Evolutionary conservation across 2,113 vertebrate species (phyloP).

Genomic region (Hipposideros armiger): DNA sequence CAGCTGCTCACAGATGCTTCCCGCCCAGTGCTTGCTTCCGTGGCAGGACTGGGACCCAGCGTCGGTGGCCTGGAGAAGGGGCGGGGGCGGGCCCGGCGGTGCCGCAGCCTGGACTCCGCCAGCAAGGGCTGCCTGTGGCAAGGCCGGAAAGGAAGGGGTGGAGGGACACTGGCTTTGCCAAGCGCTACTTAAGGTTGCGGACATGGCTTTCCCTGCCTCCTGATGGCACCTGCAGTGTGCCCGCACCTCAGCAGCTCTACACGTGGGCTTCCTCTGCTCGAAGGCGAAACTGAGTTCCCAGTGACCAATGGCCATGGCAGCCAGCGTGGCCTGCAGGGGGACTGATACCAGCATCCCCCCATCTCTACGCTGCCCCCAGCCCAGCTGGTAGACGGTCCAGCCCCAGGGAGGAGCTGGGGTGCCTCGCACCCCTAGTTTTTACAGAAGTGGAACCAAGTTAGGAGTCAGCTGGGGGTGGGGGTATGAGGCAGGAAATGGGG

Average conservation of each 20-base stretch:
- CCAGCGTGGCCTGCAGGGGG: too few species aligned
- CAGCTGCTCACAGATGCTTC: too few species aligned
- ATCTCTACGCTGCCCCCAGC: accelerated
- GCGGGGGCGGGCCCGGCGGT: too few species aligned
- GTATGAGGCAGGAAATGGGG: background rate
- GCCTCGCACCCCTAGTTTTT: background rate
- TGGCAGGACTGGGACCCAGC: too few species aligned
- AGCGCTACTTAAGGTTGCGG: accelerated
- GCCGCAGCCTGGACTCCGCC: too few species aligned
- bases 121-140: too few species aligned
- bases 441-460: background rate
- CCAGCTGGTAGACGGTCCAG: too few species aligned
- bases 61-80: too few species aligned
- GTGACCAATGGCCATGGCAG: background rate
- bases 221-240: accelerated
- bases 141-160: too few species aligned
- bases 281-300: background rate
- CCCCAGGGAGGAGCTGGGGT: too few species aligned
- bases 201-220: background rate
- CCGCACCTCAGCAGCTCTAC: background rate
- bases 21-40: too few species aligned
- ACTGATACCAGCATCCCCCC: accelerated
- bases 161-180: too few species aligned
- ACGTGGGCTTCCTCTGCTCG: background rate
- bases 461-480: background rate